Evolutionary conservation across 2,888 invertebrate species (phyloP).

Genomic region (Xestoiulus laeticollis): DNA sequence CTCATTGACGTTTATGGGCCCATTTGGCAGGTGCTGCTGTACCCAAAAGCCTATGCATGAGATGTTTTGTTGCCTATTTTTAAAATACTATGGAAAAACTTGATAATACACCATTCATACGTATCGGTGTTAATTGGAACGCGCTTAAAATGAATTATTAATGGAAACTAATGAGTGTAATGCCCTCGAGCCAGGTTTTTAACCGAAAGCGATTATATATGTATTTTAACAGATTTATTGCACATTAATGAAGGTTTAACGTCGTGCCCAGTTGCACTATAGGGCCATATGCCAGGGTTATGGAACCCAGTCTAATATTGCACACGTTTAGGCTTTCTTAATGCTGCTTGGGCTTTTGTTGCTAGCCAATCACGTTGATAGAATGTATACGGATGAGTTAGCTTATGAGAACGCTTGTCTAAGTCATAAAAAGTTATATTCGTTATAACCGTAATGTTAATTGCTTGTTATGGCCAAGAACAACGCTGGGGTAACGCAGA

Average conservation of each 20-base stretch:
- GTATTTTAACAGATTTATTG: neutral
- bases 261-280: neutral
- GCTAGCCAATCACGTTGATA: neutral
- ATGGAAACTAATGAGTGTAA: neutral
- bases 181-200: neutral
- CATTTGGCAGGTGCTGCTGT: neutral
- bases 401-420: neutral
- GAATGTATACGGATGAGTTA: neutral
- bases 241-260: neutral
- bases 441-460: neutral
- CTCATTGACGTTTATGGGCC: neutral
- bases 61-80: too few species aligned
- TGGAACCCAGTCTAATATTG: neutral
- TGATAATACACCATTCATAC: neutral
- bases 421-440: neutral
- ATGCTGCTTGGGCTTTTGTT: neutral
- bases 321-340: neutral
- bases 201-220: neutral
- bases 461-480: neutral
- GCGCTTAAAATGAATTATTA: neutral
- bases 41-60: neutral
- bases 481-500: neutral
- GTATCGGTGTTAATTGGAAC: neutral
- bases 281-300: neutral
- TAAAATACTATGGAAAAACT: neutral